Conservation (phyloP, 2,888 invertebrate genomes). For the Eilema depressum region DNA sequence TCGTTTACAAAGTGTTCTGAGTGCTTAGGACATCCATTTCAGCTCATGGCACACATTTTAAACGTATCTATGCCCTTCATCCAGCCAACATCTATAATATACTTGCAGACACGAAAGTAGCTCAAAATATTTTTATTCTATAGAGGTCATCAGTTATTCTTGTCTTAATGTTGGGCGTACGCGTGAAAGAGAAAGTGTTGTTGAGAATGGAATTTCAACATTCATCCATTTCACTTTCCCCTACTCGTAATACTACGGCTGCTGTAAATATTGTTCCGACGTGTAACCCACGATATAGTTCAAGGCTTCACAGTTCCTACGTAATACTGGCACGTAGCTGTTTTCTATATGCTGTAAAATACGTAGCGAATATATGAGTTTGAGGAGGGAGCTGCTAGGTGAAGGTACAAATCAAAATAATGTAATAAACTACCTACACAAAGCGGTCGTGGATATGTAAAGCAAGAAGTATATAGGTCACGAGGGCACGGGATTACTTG, state of each 20-base stretch:
- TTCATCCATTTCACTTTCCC: constrained; percentile 66
- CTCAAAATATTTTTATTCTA: constrained; percentile 13
- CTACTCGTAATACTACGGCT: constrained; percentile 31
- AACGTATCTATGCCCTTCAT: neutral
- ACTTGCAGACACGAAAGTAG: neutral
- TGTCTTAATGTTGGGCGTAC: constrained; percentile 52
- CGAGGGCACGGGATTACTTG: constrained; percentile 55
- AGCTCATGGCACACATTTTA: neutral
- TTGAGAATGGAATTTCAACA: constrained; percentile 59
- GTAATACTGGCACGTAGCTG: constrained; percentile 13
- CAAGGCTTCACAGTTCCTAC: constrained; percentile 26
- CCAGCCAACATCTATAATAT: neutral
- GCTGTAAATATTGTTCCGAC: constrained; percentile 29
- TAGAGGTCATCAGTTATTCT: constrained; percentile 55
- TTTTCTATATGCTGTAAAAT: constrained; percentile 15
- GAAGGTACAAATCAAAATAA: constrained; percentile 35
- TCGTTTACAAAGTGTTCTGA: constrained; percentile 3
- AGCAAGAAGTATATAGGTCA: constrained; percentile 77
- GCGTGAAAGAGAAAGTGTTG: constrained; percentile 66
- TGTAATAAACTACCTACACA: constrained; percentile 43
- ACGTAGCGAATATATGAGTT: constrained; percentile 19
- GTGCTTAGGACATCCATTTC: constrained; percentile 6
- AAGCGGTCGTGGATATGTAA: constrained; percentile 58
- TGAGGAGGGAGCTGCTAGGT: neutral
- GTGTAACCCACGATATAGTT: constrained; percentile 24